Percentiles rank a stretch among this genome's conserved stretches.
Evolutionary conservation across 2,113 vertebrate genomes (phyloP).

Genomic region (Charina bottae): DNA sequence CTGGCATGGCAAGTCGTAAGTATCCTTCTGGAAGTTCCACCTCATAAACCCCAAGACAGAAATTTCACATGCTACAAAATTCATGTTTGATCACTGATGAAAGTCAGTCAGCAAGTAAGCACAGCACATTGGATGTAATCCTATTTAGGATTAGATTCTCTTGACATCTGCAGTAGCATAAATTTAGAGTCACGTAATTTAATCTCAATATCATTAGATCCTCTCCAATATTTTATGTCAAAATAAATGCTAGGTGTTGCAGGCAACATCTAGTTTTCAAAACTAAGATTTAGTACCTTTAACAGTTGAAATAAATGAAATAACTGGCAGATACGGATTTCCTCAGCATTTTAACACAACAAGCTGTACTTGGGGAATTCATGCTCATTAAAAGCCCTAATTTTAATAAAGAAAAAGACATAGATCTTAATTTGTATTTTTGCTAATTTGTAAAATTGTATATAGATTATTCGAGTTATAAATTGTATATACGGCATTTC

Average conservation of each 20-base stretch:
- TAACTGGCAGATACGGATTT: neutral
- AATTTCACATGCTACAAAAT: slow-evolving; percentile 34
- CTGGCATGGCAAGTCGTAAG: slow-evolving; percentile 59
- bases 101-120: neutral
- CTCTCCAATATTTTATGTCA: neutral
- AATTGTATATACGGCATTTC: neutral
- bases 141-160: neutral
- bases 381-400: neutral
- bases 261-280: neutral
- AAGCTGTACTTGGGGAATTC: neutral
- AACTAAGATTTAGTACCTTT: neutral
- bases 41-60: slow-evolving; percentile 28
- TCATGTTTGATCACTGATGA: slow-evolving; percentile 13
- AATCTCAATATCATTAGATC: neutral
- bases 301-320: neutral
- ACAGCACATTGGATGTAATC: neutral
- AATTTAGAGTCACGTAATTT: neutral
- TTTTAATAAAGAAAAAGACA: neutral
- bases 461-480: neutral
- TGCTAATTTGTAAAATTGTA: neutral
- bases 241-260: neutral
- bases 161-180: neutral
- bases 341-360: no score
- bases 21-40: slow-evolving; percentile 41
- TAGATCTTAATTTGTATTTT: neutral